phyloP scores from a whole-genome alignment of 2,113 vertebrate species.

The Cebidichthys violaceus region DNA sequence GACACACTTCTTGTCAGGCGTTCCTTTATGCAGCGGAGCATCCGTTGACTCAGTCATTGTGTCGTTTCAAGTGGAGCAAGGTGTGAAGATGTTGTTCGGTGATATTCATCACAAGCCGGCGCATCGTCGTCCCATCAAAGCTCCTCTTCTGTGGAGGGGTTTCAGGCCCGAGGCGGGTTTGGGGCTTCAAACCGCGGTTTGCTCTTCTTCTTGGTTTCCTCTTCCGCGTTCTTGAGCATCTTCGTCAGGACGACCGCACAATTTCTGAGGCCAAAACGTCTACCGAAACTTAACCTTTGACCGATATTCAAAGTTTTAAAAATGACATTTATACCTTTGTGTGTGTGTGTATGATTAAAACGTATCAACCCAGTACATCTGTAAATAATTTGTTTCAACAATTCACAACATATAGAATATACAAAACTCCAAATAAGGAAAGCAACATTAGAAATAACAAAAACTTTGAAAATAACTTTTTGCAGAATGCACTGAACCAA shows the following conservation, averaged over 20 bases:
- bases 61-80: constrained; percentile 56
- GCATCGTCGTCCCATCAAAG: constrained; percentile 75
- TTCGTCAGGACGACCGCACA: constrained; percentile 13
- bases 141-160: constrained; percentile 67
- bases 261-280: not conserved
- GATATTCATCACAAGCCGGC: constrained; percentile 72
- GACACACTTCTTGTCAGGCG: constrained; percentile 26
- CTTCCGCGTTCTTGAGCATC: constrained; percentile 27
- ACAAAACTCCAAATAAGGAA: not conserved
- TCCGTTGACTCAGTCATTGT: constrained; percentile 54
- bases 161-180: constrained; percentile 70
- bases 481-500: not conserved
- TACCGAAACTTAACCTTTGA: constrained; percentile 12
- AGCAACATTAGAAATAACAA: not conserved
- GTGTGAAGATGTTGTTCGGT: constrained; percentile 61
- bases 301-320: not conserved
- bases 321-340: not conserved
- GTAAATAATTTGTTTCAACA: not conserved
- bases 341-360: not conserved
- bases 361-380: not conserved
- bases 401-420: not conserved
- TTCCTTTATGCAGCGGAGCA: constrained; percentile 23
- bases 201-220: constrained; percentile 50
- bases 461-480: not conserved
- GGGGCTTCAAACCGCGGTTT: too few relatives aligned